These are phyloP conservation scores for Scaptomyza tumidula DNA, from an alignment of 2,888 invertebrate species.

Conservation along the genomic window DNA sequence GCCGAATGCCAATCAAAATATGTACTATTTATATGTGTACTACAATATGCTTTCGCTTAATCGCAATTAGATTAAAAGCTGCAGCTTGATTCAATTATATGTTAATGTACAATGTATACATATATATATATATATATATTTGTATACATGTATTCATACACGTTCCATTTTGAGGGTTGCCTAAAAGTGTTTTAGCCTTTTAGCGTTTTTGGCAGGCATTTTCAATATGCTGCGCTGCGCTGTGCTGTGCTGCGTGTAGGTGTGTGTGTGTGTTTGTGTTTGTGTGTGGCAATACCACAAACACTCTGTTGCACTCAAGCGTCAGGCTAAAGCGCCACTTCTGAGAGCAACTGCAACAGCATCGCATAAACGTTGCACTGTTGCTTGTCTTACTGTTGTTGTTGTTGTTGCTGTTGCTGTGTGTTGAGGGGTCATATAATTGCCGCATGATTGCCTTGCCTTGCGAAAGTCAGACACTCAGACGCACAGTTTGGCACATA, in stretches of 20 bases:
- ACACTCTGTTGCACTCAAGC: slow-evolving; percentile 42
- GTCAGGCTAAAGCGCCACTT: slow-evolving; percentile 33
- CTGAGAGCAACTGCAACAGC: slow-evolving; percentile 6
- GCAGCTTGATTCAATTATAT: slow-evolving; percentile 19
- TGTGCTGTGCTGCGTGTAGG: too few relatives aligned
- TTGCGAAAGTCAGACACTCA: slow-evolving; percentile 4
- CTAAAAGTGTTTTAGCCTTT: not conserved
- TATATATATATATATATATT: not conserved
- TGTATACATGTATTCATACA: not conserved
- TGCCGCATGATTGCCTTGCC: slow-evolving; percentile 33
- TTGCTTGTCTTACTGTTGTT: slow-evolving; percentile 6
- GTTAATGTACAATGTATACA: not conserved
- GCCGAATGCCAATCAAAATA: too few relatives aligned
- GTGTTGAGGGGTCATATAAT: slow-evolving; percentile 39
- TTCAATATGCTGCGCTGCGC: not conserved
- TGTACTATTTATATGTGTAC: too few relatives aligned
- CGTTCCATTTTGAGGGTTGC: not conserved
- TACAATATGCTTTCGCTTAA: too few relatives aligned
- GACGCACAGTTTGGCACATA: slow-evolving; percentile 20
- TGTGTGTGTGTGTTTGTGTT: not conserved
- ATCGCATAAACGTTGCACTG: slow-evolving; percentile 3
- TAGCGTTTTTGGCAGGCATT: not conserved
- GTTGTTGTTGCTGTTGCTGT: slow-evolving; percentile 8
- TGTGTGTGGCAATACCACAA: slow-evolving; percentile 19
- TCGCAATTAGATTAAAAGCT: not conserved